A percentile compares a stretch with the other conserved stretches of the same genome.
Evolutionary conservation across 2,113 vertebrate genomes (phyloP).

Genomic region (Kryptolebias marmoratus): DNA sequence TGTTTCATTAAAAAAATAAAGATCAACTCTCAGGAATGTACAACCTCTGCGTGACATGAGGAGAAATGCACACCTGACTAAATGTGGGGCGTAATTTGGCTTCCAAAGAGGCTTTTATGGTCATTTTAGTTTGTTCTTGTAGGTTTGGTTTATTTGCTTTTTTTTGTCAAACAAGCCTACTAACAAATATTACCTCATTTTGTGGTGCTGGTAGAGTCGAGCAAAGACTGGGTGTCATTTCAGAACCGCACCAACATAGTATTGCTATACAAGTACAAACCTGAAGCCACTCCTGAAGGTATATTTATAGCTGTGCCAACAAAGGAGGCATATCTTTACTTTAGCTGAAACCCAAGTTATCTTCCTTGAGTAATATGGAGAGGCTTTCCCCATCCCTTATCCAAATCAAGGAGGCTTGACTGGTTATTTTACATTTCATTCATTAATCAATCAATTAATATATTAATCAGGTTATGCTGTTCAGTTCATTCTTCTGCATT

Average conservation of each 20-base stretch:
- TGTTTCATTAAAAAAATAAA: background rate
- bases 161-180: background rate
- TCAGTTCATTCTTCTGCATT: too few species aligned
- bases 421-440: too few species aligned
- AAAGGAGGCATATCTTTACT: background rate
- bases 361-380: too few species aligned
- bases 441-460: too few species aligned
- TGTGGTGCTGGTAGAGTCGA: too few species aligned
- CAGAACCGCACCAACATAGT: background rate
- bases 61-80: background rate
- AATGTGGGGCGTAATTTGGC: background rate
- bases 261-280: background rate
- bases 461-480: too few species aligned
- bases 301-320: slow-evolving; percentile 45
- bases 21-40: background rate
- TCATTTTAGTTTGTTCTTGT: too few species aligned
- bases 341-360: slow-evolving; percentile 2
- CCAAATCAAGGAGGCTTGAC: too few species aligned
- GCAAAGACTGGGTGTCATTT: background rate
- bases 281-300: background rate
- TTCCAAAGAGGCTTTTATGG: background rate
- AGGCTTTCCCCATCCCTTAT: too few species aligned
- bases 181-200: too few species aligned
- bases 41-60: background rate
- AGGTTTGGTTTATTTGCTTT: too few species aligned